A percentile compares a stretch with the other conserved stretches of the same genome.
Conservation (phyloP, 2,113 vertebrate genomes). For the Ceratotherium simum region DNA sequence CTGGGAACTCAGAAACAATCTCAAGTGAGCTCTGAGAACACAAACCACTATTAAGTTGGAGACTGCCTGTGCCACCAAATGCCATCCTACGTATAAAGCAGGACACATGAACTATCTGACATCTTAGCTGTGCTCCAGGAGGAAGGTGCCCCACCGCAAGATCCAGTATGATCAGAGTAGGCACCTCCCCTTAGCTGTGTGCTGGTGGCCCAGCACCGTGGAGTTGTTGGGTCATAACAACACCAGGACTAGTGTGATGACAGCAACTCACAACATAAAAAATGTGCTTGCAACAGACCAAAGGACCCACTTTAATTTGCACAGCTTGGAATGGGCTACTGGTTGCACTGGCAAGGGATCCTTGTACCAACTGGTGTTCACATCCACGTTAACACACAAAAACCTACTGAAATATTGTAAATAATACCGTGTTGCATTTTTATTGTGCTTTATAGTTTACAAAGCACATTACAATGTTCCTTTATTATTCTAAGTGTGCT, state of each 20-base stretch:
- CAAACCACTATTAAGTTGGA: background rate
- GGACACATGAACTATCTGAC: background rate
- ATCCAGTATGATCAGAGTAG: fast-evolving
- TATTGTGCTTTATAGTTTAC: background rate
- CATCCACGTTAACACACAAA: background rate
- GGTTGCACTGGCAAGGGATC: background rate
- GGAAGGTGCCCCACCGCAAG: background rate
- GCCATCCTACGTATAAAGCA: background rate
- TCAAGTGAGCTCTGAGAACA: background rate
- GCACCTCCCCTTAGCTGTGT: background rate
- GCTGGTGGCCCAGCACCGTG: background rate
- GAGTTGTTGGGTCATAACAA: background rate
- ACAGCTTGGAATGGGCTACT: background rate
- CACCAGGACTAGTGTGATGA: background rate
- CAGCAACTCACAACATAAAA: background rate
- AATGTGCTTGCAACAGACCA: background rate
- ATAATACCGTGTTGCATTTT: fast-evolving
- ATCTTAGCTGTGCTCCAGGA: background rate
- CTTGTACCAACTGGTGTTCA: background rate
- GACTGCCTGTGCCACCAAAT: background rate
- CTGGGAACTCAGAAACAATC: background rate
- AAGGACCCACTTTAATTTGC: background rate
- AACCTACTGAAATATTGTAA: background rate
- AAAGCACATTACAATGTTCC: background rate
- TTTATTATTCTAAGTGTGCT: slow-evolving; percentile 31